phyloP scores from a whole-genome alignment of 1,140 invertebrate genomes.

The Choristoneura fumiferana region DNA sequence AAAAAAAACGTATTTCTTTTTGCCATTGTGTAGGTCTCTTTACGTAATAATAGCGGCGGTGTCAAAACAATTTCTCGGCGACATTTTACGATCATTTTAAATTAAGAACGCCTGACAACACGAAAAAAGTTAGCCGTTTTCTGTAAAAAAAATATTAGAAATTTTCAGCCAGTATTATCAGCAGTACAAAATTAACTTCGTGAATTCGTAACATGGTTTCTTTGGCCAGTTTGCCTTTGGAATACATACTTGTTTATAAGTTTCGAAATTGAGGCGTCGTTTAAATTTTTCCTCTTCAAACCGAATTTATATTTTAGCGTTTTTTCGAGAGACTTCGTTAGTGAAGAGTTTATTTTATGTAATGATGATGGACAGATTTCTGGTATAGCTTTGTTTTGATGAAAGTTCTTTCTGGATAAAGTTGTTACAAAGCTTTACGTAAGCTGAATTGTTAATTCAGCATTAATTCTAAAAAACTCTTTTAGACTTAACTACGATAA shows the following conservation, averaged over 20 bases:
- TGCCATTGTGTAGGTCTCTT: conserved; percentile 23
- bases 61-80: conserved; percentile 39
- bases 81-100: conserved; percentile 39
- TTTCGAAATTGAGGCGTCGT: not conserved
- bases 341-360: too few relatives aligned
- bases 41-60: conserved; percentile 36
- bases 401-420: too few relatives aligned
- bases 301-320: too few relatives aligned
- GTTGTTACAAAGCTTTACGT: too few relatives aligned
- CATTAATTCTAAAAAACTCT: too few relatives aligned
- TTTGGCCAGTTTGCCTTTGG: not conserved
- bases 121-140: conserved; percentile 22
- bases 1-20: not conserved
- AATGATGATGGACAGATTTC: too few relatives aligned
- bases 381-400: too few relatives aligned
- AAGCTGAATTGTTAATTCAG: too few relatives aligned
- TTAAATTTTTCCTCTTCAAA: not conserved
- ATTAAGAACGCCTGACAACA: conserved; percentile 30
- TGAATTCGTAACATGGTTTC: conserved; percentile 7
- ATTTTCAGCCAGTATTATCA: conserved; percentile 13
- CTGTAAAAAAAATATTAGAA: conserved; percentile 21
- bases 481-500: too few relatives aligned
- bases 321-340: too few relatives aligned
- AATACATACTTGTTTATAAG: not conserved
- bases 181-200: conserved; percentile 1